Evolutionary conservation across 2,888 invertebrate species (phyloP).

Genomic region (Onthophagus sagittarius): DNA sequence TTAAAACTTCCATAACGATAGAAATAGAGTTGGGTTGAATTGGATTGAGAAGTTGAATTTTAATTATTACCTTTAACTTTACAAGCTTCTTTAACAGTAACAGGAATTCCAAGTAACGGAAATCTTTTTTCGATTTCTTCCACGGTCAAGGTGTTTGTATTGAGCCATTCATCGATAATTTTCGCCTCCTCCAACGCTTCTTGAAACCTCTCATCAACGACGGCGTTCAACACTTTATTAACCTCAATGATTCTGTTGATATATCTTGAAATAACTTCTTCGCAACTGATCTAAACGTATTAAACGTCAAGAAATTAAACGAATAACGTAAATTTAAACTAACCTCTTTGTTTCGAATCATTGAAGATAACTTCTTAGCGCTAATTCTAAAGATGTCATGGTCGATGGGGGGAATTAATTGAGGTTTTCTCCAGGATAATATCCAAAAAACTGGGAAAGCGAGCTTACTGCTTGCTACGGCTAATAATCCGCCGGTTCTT

Average conservation of each 20-base stretch:
- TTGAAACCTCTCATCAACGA: conserved; percentile 74
- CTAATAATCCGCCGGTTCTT: neutral
- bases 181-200: conserved; percentile 71
- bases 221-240: conserved; percentile 72
- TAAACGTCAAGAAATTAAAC: conserved; percentile 4
- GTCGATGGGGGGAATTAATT: conserved; percentile 31
- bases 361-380: conserved; percentile 63
- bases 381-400: conserved; percentile 66
- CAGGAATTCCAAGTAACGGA: conserved; percentile 76
- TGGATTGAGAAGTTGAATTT: no score
- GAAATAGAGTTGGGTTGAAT: no score
- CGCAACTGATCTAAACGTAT: conserved; percentile 58
- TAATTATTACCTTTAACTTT: conserved; percentile 59
- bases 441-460: neutral
- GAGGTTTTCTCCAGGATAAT: conserved; percentile 1
- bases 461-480: neutral
- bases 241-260: conserved; percentile 74
- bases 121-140: conserved; percentile 41
- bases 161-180: conserved; percentile 63
- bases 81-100: conserved; percentile 79
- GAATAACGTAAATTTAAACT: conserved; percentile 28
- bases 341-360: conserved; percentile 60
- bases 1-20: no score
- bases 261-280: conserved; percentile 66
- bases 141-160: neutral